Evolutionary conservation across 2,888 invertebrate species (phyloP).

Genomic region (Ormyrus rosae): DNA sequence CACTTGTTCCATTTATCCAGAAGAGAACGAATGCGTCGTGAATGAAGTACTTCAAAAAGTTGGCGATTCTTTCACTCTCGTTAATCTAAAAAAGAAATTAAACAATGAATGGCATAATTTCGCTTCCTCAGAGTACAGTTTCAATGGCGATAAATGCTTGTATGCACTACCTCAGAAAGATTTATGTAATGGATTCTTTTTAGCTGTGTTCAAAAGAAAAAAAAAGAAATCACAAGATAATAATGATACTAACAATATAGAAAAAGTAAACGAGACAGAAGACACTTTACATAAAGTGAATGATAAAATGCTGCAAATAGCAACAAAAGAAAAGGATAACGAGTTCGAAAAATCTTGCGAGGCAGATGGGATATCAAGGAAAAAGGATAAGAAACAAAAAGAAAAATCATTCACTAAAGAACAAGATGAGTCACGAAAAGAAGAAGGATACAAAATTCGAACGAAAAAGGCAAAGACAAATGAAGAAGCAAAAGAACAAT

Average conservation of each 20-base stretch:
- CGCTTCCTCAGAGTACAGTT: conserved; percentile 82
- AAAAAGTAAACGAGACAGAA: neutral
- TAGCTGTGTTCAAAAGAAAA: conserved; percentile 89
- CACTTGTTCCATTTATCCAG: conserved; percentile 92
- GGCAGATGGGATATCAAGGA: neutral
- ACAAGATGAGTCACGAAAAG: neutral
- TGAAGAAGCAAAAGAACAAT: conserved; percentile 22
- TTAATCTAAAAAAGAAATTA: conserved; percentile 80
- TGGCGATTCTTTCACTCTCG: conserved; percentile 78
- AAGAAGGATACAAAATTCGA: conserved; percentile 47
- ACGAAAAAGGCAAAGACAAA: conserved; percentile 56
- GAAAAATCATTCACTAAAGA: neutral
- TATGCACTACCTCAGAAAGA: conserved; percentile 87
- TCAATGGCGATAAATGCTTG: conserved; percentile 81
- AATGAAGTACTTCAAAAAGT: conserved; percentile 79
- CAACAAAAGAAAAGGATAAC: conserved; percentile 3
- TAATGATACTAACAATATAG: neutral
- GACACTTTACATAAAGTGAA: neutral
- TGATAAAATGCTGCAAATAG: conserved; percentile 25
- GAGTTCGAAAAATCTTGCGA: conserved; percentile 11
- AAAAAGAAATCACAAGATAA: conserved; percentile 55
- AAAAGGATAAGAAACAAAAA: conserved; percentile 21
- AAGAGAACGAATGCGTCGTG: conserved; percentile 96
- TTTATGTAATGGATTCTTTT: conserved; percentile 95
- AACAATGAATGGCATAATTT: conserved; percentile 83